Evolutionary conservation across 2,113 vertebrate species (phyloP).

Genomic region (Oreotrochilus melanogaster): DNA sequence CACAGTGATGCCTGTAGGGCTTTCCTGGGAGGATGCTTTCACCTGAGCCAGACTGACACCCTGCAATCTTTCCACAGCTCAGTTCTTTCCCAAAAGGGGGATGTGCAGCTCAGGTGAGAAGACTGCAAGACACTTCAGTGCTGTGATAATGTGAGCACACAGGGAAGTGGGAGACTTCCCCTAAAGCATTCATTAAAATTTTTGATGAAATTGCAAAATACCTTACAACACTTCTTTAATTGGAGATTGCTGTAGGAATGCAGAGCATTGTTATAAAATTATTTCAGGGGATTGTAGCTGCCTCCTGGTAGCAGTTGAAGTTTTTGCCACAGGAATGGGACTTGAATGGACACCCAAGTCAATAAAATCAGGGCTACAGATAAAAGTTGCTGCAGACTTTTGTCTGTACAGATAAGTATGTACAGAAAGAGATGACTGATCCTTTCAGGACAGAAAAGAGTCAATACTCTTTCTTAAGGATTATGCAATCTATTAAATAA

Average conservation of each 20-base stretch:
- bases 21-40: neutral
- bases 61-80: neutral
- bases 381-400: constrained; percentile 18
- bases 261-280: neutral
- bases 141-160: neutral
- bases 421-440: neutral
- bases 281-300: constrained; percentile 32
- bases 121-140: neutral
- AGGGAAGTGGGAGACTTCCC: neutral
- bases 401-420: neutral
- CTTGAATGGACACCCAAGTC: constrained; percentile 4
- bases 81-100: neutral
- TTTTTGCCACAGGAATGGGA: neutral
- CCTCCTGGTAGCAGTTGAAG: neutral
- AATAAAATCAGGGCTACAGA: neutral
- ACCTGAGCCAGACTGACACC: neutral
- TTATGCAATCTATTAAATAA: constrained; percentile 22
- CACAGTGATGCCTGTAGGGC: neutral
- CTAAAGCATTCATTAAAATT: constrained; percentile 38
- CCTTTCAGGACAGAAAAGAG: neutral
- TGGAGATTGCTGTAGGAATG: neutral
- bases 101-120: neutral
- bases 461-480: neutral
- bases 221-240: neutral
- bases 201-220: constrained; percentile 17